Conservation (phyloP, 1,140 invertebrate genomes). For the Zaprionus nigranus region DNA sequence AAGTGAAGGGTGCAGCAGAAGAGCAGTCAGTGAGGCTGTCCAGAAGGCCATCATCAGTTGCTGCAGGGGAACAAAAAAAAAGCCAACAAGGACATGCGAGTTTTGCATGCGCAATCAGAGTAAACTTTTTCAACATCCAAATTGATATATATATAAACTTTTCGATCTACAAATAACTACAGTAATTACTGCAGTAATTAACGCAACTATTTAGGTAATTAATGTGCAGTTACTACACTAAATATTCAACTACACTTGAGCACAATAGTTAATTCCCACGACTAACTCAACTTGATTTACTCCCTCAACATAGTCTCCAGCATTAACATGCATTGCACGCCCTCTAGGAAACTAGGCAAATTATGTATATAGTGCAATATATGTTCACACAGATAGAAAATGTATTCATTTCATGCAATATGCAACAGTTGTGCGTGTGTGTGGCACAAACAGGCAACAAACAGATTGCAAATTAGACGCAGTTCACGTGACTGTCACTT, state of each 20-base stretch:
- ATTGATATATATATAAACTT: not conserved
- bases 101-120: not conserved
- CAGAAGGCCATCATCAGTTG: not conserved
- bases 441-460: slow-evolving; percentile 28
- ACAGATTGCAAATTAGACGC: slow-evolving; percentile 70
- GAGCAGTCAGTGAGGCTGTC: not conserved
- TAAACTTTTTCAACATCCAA: not conserved
- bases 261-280: not conserved
- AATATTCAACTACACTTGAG: not conserved
- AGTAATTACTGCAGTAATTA: not conserved
- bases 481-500: slow-evolving; percentile 77
- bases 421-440: slow-evolving; percentile 64
- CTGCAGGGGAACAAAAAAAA: not conserved
- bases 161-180: not conserved
- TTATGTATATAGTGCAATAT: slow-evolving; percentile 1
- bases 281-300: slow-evolving; percentile 50
- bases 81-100: not conserved
- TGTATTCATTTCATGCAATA: slow-evolving; percentile 75
- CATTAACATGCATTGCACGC: slow-evolving; percentile 58
- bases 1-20: not conserved
- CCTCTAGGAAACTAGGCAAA: not conserved
- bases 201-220: not conserved
- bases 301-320: slow-evolving; percentile 29
- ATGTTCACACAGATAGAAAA: slow-evolving; percentile 31
- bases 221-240: not conserved